Base-by-base conservation (phyloP, 2,797 vertebrate genomes). In the Sebastes oblongus region DNA sequence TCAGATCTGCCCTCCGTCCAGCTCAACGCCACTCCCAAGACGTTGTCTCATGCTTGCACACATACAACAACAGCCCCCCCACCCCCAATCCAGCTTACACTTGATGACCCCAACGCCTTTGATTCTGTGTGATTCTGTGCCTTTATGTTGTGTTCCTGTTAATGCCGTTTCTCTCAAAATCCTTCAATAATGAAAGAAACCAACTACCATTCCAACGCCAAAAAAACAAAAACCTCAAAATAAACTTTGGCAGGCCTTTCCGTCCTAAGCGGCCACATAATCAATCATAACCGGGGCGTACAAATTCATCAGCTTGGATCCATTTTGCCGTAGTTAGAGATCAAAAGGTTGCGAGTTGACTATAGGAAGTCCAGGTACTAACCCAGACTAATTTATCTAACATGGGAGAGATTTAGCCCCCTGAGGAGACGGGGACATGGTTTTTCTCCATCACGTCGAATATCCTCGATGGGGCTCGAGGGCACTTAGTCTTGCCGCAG, bases 261-360 rank as follows among this genome's bases (percentile, higher is more conserved):
- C 93, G 86, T 95, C 95, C 93, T 32, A 62, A 93, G 95, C 92
- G 36, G 58, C 85, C 80, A 76, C 93, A 93, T 95, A 96, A 98
- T 99, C 96, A 96, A 98, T 98, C 97, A 98, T 96, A 97, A 96
- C 95, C 95, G 91, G 85, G 96, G 86, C 86, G 96, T 97, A 97
- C 96, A 96, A 96, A 97, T 97, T 97, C 97, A 97, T 98, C 97
- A 98, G 97, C 97, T 97, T 99, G 98, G 97, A 98, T 98, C 97
- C 97, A 98, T 99, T 99, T 99, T 97, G 95, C 86, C 94, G 94
- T 96, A 95, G 96, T 96, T 96, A 96, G 90, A 98, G 96, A 99
- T 99, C 97, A 98, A 97, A 98, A 97, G 96, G 93, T 94, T 93
- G 91, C 55, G 61, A 84, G 92, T 94, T 94, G 93, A 93, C 93